Base-by-base conservation (phyloP, 2,797 vertebrate genomes). In the Mionectes olivaceus region DNA sequence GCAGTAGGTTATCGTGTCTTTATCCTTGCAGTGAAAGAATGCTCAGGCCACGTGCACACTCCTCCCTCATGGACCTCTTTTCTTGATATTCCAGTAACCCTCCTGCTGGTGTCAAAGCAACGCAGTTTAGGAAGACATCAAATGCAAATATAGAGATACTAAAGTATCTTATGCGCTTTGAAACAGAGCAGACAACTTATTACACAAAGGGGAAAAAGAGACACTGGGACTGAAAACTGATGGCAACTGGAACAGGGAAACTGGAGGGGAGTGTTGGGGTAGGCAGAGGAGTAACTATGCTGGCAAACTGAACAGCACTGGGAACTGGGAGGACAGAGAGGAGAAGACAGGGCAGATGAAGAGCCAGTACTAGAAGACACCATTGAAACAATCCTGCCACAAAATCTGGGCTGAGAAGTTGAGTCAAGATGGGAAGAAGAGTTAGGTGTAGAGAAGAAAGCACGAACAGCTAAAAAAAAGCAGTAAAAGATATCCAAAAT, bases 401-500 rank as follows among this genome's bases (percentile, higher is more conserved):
- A 60, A 56, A 41, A 3, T 25, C n/a, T 39, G 19, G 6, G 6
- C 68, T 59, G 59, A 64, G 39, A 32, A 64, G 25, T 10, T 24
- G n/a, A 60, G 2, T 37, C 53, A 46, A 63, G 24, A 41, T 37
- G 16, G 23, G 52, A 50, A 60, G 30, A 55, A 55, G 15, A 19
- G 11, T 32, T 28, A 15, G 7, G 17, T 25, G 12, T 2, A 46
- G 37, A 60, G 25, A 78, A 43, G 17, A 52, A 65, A 70, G 33
- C 15, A 65, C 4, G 24, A 56, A 65, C 3, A 41, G 19, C 41
- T 33, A 17, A 81, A 75, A 61, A 77, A 77, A 41, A 76, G 3
- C 5, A 2, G 7, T 39, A 35, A 39, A 84, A 63, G 3, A 32
- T 7, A 14, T 47, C 33, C 0, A 1, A 35, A 77, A 30, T n/a